phyloP scores from a whole-genome alignment of 2,888 invertebrate species.

The Macrophya annulata region DNA sequence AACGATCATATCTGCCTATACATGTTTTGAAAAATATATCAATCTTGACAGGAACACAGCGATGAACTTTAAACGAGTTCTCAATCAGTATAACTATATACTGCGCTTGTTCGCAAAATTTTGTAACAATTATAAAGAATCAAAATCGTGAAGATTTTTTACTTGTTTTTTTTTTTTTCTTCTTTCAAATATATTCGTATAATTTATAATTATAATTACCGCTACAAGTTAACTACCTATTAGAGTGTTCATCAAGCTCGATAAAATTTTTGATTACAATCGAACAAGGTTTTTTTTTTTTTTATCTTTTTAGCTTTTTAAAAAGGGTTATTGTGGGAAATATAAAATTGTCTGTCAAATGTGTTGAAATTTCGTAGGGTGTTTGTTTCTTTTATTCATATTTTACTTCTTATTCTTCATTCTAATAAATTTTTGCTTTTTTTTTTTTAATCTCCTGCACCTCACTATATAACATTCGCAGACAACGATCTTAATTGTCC shows the following conservation, averaged over 20 bases:
- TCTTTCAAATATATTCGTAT: not conserved
- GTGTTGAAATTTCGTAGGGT: not conserved
- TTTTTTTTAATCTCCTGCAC: not conserved
- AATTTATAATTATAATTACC: not conserved
- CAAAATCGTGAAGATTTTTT: not conserved
- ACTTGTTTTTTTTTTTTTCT: not conserved
- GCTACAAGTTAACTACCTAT: not conserved
- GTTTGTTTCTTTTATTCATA: not conserved
- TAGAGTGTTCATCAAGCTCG: not conserved
- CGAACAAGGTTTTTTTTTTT: not conserved
- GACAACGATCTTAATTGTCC: slow-evolving; percentile 32
- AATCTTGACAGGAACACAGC: slow-evolving; percentile 15
- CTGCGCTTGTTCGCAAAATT: not conserved
- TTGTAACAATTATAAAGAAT: not conserved
- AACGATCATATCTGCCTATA: not conserved
- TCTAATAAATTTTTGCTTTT: not conserved
- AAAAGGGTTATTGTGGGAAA: not conserved
- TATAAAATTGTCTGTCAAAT: not conserved
- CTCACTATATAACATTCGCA: not conserved
- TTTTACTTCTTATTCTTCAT: not conserved
- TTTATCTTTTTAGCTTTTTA: not conserved
- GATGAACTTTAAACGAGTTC: not conserved
- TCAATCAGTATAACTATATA: not conserved
- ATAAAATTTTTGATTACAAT: slow-evolving; percentile 30
- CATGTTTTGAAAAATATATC: slow-evolving; percentile 8